These are phyloP conservation scores for Troglohyphantes excavatus DNA, from an alignment of 2,888 invertebrate genomes.

Conservation along the genomic window DNA sequence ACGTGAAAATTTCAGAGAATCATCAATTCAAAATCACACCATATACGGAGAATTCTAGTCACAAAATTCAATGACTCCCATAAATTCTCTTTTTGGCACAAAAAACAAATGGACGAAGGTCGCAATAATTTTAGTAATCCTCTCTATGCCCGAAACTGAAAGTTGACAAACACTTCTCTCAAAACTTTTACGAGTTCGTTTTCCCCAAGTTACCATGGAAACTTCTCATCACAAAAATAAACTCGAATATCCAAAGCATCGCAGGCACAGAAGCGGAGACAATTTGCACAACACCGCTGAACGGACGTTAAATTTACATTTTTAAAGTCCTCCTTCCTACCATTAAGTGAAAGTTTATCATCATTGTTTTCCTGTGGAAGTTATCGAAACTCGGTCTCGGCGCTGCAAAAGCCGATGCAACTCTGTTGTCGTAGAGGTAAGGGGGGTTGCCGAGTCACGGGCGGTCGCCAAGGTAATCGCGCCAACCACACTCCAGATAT, in stretches of 20 bases:
- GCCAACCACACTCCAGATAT: too few species aligned
- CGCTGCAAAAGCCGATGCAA: slow-evolving; percentile 60
- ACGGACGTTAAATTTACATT: slow-evolving; percentile 21
- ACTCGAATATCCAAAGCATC: neutral
- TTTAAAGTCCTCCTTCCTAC: neutral
- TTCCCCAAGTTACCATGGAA: slow-evolving; percentile 50
- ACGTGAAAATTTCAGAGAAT: too few species aligned
- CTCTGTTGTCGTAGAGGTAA: slow-evolving; percentile 77
- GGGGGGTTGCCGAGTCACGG: slow-evolving; percentile 52
- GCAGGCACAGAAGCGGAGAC: neutral
- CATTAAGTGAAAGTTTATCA: slow-evolving; percentile 26
- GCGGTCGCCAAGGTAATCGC: too few species aligned
- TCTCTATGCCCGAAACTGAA: slow-evolving; percentile 12
- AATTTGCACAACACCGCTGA: neutral
- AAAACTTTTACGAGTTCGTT: slow-evolving; percentile 49
- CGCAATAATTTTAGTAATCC: slow-evolving; percentile 17
- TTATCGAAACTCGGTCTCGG: slow-evolving; percentile 42
- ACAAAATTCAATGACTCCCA: slow-evolving; percentile 19
- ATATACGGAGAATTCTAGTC: neutral
- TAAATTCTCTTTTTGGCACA: slow-evolving; percentile 17
- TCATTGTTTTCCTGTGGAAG: slow-evolving; percentile 41
- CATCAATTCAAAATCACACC: too few species aligned
- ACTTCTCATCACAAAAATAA: slow-evolving; percentile 37
- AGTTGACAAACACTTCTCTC: slow-evolving; percentile 55
- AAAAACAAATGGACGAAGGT: slow-evolving; percentile 23